Conservation (phyloP, 2,888 invertebrate species). For the Chymomyza procnemis region DNA sequence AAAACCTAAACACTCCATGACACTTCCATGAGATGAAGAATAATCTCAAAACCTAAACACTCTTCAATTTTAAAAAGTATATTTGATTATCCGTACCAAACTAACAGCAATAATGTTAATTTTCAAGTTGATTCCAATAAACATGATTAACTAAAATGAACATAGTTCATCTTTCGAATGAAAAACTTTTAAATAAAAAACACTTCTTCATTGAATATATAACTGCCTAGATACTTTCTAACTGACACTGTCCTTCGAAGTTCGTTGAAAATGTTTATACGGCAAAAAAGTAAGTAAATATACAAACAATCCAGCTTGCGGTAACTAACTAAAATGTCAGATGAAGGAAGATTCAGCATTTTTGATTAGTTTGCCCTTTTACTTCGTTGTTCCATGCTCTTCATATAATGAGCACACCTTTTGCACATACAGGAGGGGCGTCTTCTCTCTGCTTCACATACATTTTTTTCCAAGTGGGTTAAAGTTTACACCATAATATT, state of each 20-base stretch:
- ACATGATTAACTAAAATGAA: too few species aligned
- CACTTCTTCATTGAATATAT: background rate
- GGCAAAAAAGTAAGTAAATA: background rate
- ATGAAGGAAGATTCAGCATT: slow-evolving; percentile 34
- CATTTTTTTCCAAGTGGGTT: slow-evolving; percentile 40
- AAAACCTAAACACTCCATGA: too few species aligned
- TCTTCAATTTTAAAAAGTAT: too few species aligned
- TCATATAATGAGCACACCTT: too few species aligned
- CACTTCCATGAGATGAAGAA: too few species aligned
- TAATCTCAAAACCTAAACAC: too few species aligned
- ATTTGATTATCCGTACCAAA: too few species aligned
- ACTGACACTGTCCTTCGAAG: background rate
- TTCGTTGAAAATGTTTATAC: background rate
- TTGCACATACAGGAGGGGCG: background rate
- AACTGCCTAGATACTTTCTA: background rate
- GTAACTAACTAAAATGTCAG: slow-evolving; percentile 20
- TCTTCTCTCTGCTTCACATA: slow-evolving; percentile 30
- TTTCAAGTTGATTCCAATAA: too few species aligned
- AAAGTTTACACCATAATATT: slow-evolving; percentile 41
- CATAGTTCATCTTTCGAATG: too few species aligned
- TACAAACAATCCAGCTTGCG: background rate
- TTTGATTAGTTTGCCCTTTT: slow-evolving; percentile 54
- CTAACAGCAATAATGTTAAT: too few species aligned
- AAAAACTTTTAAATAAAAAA: background rate
- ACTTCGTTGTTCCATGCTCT: background rate